Evolutionary conservation across 2,113 vertebrate species (phyloP).

Genomic region (Eclectus roratus): DNA sequence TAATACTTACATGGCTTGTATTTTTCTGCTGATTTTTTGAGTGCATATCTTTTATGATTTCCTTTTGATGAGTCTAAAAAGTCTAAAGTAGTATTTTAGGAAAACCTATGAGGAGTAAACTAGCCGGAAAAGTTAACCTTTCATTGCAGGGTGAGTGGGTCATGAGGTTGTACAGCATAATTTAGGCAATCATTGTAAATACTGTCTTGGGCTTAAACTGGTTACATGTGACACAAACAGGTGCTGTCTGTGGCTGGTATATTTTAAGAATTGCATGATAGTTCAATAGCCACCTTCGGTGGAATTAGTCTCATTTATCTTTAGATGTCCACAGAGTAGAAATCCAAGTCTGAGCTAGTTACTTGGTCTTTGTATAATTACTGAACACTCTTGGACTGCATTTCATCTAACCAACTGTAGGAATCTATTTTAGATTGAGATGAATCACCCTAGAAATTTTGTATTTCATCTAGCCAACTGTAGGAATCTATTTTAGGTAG

Average conservation of each 20-base stretch:
- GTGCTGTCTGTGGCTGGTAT: background rate
- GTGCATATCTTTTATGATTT: background rate
- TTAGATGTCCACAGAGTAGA: background rate
- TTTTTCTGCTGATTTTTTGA: background rate
- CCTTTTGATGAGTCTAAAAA: background rate
- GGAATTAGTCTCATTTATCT: background rate
- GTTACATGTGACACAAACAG: background rate
- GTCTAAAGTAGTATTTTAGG: background rate
- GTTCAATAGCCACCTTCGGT: background rate
- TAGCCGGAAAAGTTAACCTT: background rate
- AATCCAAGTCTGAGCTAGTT: background rate
- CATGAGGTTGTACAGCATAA: background rate
- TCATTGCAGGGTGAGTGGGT: background rate
- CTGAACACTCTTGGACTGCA: background rate
- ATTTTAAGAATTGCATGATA: background rate
- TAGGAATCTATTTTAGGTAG: conserved; percentile 27
- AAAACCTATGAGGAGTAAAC: background rate
- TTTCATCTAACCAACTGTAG: background rate
- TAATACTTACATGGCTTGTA: background rate
- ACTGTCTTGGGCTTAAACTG: background rate
- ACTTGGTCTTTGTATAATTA: background rate
- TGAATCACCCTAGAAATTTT: conserved; percentile 54
- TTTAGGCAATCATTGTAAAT: background rate
- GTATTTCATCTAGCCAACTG: conserved; percentile 35
- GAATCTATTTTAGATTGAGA: conserved; percentile 49